phyloP scores from a whole-genome alignment of 2,888 invertebrate species.

The Hypomecis punctinalis region DNA sequence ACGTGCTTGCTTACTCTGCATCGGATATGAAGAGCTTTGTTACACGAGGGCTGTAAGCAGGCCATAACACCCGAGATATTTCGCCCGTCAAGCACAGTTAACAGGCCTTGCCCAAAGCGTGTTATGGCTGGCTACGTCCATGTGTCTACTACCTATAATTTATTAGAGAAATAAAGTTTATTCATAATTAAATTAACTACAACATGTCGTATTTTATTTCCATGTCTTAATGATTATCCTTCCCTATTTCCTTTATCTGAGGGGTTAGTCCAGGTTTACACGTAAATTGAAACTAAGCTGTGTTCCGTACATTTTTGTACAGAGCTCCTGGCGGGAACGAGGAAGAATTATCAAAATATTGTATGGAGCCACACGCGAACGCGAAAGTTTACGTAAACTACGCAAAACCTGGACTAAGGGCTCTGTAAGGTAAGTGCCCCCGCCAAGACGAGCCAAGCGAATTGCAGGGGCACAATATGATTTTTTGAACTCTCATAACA shows the following conservation, averaged over 20 bases:
- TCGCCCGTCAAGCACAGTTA: background rate
- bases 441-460: no score
- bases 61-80: background rate
- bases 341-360: no score
- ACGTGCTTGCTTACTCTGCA: background rate
- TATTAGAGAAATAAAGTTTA: conserved; percentile 84
- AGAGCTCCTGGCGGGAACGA: no score
- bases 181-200: conserved; percentile 78
- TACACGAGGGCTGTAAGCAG: conserved; percentile 6
- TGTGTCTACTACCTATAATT: conserved; percentile 36
- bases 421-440: background rate
- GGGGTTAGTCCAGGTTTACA: no score
- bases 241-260: background rate
- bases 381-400: no score
- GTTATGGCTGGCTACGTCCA: conserved; percentile 11
- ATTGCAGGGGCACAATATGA: no score
- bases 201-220: conserved; percentile 37
- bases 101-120: background rate
- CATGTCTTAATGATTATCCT: background rate
- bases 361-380: no score
- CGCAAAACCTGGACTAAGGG: no score
- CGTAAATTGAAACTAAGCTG: no score
- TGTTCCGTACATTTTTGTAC: no score
- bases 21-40: conserved; percentile 10
- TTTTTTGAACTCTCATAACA: no score